Percentiles rank a stretch among this genome's conserved stretches.
Evolutionary conservation across 2,797 vertebrate species (phyloP).

Genomic region (Sebastes glaucus): DNA sequence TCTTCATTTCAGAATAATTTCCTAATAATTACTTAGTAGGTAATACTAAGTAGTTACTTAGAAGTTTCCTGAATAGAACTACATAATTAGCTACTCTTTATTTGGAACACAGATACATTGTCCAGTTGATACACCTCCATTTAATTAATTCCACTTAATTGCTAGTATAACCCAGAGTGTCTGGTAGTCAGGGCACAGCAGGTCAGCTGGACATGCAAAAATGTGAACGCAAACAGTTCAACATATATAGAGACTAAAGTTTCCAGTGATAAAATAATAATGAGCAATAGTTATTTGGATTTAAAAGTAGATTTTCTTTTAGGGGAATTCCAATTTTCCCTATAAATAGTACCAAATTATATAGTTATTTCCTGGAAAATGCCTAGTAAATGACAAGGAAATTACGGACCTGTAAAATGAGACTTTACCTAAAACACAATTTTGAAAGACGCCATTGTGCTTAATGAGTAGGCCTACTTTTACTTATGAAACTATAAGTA

Average conservation of each 20-base stretch:
- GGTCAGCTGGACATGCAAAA: not conserved
- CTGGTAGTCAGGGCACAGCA: not conserved
- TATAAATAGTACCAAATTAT: not conserved
- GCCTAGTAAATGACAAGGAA: not conserved
- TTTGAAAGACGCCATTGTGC: not conserved
- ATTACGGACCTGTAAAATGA: not conserved
- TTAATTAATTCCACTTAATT: conserved; percentile 2
- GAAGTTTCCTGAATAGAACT: not conserved
- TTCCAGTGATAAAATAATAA: not conserved
- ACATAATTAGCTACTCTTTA: not conserved
- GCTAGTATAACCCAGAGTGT: not conserved
- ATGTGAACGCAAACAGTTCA: not conserved
- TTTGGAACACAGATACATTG: not conserved
- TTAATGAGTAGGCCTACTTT: not conserved
- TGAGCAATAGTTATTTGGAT: not conserved
- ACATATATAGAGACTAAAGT: not conserved
- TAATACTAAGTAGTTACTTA: not conserved
- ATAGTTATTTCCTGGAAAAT: not conserved
- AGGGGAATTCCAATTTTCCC: not conserved
- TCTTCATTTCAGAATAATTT: not conserved
- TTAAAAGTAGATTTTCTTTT: not conserved
- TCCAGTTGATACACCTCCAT: not conserved
- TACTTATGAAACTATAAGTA: not conserved
- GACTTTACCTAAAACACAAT: not conserved
- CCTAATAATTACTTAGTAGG: not conserved